Evolutionary conservation across 2,113 vertebrate species (phyloP), one percentile per base, ranked within the genome.

Genomic region (Procavia capensis): DNA sequence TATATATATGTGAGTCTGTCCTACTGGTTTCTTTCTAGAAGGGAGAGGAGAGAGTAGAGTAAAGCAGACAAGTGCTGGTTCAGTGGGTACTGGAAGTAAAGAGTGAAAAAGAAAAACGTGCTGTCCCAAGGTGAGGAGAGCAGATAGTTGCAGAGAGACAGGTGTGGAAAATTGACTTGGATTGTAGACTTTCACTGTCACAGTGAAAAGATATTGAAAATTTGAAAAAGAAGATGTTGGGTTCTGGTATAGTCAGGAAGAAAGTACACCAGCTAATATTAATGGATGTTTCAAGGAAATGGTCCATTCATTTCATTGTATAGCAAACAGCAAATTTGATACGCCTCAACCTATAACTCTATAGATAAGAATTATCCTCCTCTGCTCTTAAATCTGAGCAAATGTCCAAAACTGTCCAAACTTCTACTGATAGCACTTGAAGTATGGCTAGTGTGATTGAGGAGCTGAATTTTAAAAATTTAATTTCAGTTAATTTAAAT

Each of bases 401-500:
- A 19, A 50, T 43, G 34, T 29, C 7, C 27, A 90, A 72, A 79
- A 54, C n/a, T 90, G 16, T 34, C 5, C 57, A 61, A 39, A 83
- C 11, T 36, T 85, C 70, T 68, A 45, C 87, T n/a, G 50, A 76
- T 83, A 68, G 2, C 25, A 36, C 43, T 72, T 85, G 47, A 47
- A 47, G 11, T 47, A 47, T 47, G 47, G 47, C 66, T 75, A 16
- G 9, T 70, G n/a, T 36, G 34, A 89, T 34, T 61, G 22, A 89
- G 34, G 39, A n/a, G 45, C 5, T 27, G 10, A 87, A 86, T 70
- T 90, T 54, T 29, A 24, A 2, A 39, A 70, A 31, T 41, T 68
- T 75, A 36, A 86, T 82, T 76, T 92, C 50, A 36, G 22, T 86
- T 66, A 63, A 76, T 85, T 85, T 81, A 81, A 88, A 61, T 82